Percentiles rank a stretch among this genome's conserved stretches.
Conservation (phyloP, 2,113 vertebrate genomes). For the Ctenomys sociabilis region DNA sequence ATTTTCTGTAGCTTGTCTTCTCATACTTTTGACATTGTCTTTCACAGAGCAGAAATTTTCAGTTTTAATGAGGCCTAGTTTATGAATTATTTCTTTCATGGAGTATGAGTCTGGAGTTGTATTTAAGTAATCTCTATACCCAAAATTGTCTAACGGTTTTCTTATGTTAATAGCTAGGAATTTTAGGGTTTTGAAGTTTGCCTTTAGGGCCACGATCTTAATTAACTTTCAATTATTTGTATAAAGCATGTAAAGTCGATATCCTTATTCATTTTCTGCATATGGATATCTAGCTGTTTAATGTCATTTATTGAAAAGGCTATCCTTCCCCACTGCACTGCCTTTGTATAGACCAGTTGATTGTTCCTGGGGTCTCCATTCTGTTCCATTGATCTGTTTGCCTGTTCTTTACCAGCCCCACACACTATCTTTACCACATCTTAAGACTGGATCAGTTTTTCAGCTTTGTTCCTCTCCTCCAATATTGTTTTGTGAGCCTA, state of each 20-base stretch:
- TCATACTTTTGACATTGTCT: not conserved
- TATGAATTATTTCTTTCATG: not conserved
- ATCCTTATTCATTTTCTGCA: not conserved
- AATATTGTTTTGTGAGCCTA: not conserved
- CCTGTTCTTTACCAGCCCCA: not conserved
- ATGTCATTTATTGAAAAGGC: not conserved
- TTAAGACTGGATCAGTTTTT: not conserved
- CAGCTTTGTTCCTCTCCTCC: not conserved
- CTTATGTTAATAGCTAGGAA: not conserved
- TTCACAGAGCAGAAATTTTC: not conserved
- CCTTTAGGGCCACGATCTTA: not conserved
- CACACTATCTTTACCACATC: not conserved
- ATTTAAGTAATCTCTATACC: not conserved
- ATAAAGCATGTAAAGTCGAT: not conserved
- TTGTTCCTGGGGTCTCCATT: not conserved
- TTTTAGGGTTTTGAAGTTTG: not conserved
- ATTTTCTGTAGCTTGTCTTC: not conserved
- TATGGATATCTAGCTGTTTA: not conserved
- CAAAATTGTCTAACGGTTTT: not conserved
- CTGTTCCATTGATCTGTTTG: not conserved
- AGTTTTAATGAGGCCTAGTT: not conserved
- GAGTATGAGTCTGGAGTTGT: not conserved
- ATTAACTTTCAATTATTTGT: not conserved
- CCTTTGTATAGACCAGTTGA: not conserved
- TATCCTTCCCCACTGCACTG: not conserved